phyloP scores from a whole-genome alignment of 2,797 vertebrate genomes.

The Crocidura indochinensis region DNA sequence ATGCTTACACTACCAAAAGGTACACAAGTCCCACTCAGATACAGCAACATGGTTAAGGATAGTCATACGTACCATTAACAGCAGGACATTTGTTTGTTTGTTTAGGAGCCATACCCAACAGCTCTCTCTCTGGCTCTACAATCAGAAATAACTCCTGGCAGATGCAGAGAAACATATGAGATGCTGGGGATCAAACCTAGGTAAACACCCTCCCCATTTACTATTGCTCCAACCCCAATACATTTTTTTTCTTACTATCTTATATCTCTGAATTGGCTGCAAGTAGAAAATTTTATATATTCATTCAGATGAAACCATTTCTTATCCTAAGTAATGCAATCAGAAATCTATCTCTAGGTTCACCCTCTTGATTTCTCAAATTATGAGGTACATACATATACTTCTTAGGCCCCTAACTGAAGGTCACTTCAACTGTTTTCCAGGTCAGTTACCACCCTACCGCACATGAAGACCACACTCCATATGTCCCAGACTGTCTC shows the following conservation, averaged over 20 bases:
- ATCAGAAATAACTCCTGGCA: too few relatives aligned
- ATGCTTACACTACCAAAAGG: not conserved
- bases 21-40: not conserved
- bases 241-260: not conserved
- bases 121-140: too few relatives aligned
- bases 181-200: too few relatives aligned
- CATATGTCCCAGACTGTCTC: not conserved
- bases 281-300: slow-evolving; percentile 53
- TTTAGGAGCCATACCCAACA: too few relatives aligned
- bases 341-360: not conserved
- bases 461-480: not conserved
- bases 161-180: too few relatives aligned
- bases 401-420: not conserved
- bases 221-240: too few relatives aligned
- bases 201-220: too few relatives aligned
- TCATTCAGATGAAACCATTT: slow-evolving; percentile 31
- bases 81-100: slow-evolving; percentile 15
- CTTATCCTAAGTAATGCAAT: slow-evolving; percentile 11
- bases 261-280: not conserved
- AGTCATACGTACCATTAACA: slow-evolving; percentile 41
- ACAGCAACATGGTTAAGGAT: not conserved
- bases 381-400: not conserved
- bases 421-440: slow-evolving; percentile 17
- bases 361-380: not conserved
- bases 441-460: not conserved